A percentile compares a stretch with the other conserved stretches of the same genome.
phyloP scores from a whole-genome alignment of 2,797 vertebrate genomes.

The Chrosomus eos region DNA sequence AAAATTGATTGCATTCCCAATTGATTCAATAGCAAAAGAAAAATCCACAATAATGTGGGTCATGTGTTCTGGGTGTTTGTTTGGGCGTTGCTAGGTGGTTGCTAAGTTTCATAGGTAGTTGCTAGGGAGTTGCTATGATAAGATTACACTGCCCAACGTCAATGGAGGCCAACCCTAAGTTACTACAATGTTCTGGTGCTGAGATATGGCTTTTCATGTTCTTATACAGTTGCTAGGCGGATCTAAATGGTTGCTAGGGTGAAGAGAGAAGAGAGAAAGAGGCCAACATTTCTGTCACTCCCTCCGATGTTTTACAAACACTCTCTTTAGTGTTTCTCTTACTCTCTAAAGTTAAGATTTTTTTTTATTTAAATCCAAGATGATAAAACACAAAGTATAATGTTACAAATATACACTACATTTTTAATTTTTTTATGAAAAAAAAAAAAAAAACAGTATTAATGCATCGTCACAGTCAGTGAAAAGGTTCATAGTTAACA shows the following conservation, averaged over 20 bases:
- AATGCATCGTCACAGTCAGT: neutral
- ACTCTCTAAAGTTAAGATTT: neutral
- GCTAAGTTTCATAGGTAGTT: neutral
- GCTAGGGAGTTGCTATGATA: neutral
- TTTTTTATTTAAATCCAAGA: neutral
- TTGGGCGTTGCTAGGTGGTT: neutral
- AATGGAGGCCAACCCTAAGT: neutral
- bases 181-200: neutral
- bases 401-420: neutral
- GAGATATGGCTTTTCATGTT: neutral
- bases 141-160: neutral
- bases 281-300: neutral
- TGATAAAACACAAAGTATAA: neutral
- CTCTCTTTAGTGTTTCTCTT: neutral
- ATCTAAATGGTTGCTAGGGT: neutral
- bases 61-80: neutral
- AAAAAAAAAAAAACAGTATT: neutral
- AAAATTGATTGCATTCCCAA: neutral
- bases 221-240: neutral
- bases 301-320: neutral
- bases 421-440: neutral
- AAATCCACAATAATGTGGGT: neutral
- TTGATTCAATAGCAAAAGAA: neutral
- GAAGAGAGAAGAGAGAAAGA: neutral
- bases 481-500: neutral